Conservation (phyloP, 2,888 invertebrate genomes). For the Melanostoma scalare region DNA sequence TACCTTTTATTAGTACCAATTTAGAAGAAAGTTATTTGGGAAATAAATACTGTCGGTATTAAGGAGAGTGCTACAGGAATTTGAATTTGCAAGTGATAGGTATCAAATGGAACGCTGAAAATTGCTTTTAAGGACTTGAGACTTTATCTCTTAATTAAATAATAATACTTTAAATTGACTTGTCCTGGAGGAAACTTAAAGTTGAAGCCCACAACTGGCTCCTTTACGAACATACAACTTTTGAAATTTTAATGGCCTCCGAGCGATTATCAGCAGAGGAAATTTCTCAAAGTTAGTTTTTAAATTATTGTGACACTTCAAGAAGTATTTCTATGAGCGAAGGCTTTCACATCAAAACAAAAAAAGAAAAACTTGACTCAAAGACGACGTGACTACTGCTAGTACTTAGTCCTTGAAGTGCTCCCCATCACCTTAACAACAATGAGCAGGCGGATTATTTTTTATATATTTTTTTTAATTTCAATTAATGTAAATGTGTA, state of each 20-base stretch:
- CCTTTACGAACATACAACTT: too few species aligned
- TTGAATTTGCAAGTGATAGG: not conserved
- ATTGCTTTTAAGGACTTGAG: not conserved
- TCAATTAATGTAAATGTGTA: not conserved
- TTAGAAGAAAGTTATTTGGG: not conserved
- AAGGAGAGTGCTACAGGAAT: not conserved
- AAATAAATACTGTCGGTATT: not conserved
- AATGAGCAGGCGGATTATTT: not conserved
- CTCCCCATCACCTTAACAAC: not conserved
- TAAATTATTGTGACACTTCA: too few species aligned
- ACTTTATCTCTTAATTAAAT: not conserved
- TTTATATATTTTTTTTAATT: not conserved
- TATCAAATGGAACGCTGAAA: not conserved
- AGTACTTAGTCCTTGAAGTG: not conserved
- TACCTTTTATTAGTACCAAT: slow-evolving; percentile 2
- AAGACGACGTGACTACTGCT: too few species aligned
- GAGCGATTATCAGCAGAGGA: too few species aligned
- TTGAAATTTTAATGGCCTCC: too few species aligned
- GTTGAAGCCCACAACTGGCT: too few species aligned
- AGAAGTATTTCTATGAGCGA: too few species aligned
- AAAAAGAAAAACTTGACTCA: too few species aligned
- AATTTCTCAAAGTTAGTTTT: too few species aligned
- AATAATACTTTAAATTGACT: not conserved
- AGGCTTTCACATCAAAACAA: too few species aligned
- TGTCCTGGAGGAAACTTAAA: too few species aligned